These are phyloP conservation scores for Hemibagrus wyckioides DNA, from an alignment of 2,113 vertebrate genomes.

Conservation along the genomic window DNA sequence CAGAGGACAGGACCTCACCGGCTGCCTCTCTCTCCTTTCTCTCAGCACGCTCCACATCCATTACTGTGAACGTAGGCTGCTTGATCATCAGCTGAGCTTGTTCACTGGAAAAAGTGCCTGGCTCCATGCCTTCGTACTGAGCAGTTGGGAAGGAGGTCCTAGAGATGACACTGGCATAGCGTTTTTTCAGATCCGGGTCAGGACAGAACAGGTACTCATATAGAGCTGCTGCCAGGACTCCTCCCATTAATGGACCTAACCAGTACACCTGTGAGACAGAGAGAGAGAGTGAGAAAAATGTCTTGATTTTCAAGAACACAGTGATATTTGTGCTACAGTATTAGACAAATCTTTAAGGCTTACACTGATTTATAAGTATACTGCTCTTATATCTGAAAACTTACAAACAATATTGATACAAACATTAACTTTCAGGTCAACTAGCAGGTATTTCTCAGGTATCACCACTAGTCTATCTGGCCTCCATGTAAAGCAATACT, in stretches of 20 bases:
- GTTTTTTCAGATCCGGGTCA: constrained; percentile 60
- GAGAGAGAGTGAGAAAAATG: neutral
- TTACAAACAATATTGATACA: neutral
- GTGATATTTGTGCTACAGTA: neutral
- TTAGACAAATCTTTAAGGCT: neutral
- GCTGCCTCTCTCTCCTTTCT: constrained; percentile 79
- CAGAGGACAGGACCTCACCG: constrained; percentile 84
- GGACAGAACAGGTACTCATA: constrained; percentile 73
- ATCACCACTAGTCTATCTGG: neutral
- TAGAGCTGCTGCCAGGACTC: constrained; percentile 62
- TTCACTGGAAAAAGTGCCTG: constrained; percentile 76
- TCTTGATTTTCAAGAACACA: neutral
- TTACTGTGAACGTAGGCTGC: constrained; percentile 77
- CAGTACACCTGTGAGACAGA: constrained; percentile 68
- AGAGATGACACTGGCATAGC: constrained; percentile 76
- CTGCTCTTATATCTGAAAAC: neutral
- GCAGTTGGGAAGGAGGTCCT: constrained; percentile 74
- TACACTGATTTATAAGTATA: neutral
- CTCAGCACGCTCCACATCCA: constrained; percentile 80
- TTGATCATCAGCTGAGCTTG: constrained; percentile 79
- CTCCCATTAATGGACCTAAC: constrained; percentile 70
- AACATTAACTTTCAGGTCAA: neutral
- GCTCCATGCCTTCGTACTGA: constrained; percentile 80
- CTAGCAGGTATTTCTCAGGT: neutral
- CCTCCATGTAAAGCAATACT: neutral